A percentile compares a stretch with the other conserved stretches of the same genome.
Conservation (phyloP, 2,888 invertebrate species). For the Malthinus seriepunctatus region DNA sequence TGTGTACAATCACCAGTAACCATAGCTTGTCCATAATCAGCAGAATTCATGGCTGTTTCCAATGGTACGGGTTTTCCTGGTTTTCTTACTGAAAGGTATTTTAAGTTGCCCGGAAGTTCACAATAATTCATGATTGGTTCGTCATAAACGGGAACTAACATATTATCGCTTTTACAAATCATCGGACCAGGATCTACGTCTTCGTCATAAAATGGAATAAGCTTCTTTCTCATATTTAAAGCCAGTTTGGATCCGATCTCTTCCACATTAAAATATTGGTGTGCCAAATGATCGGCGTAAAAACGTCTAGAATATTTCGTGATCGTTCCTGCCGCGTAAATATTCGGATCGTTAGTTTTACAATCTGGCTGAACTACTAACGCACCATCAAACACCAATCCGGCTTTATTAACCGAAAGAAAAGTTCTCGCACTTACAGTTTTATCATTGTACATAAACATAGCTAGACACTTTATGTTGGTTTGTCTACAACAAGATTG, state of each 20-base stretch:
- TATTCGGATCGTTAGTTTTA: constrained; percentile 66
- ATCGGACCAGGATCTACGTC: constrained; percentile 12
- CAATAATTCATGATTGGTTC: constrained; percentile 54
- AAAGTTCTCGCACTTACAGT: constrained; percentile 53
- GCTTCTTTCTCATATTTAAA: constrained; percentile 29
- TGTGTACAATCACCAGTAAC: constrained; percentile 58
- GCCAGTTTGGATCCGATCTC: constrained; percentile 67
- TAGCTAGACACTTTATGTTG: constrained; percentile 57
- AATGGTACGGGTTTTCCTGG: constrained; percentile 62
- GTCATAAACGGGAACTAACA: constrained; percentile 47
- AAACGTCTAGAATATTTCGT: constrained; percentile 66
- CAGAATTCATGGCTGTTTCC: constrained; percentile 54
- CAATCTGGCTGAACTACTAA: constrained; percentile 65
- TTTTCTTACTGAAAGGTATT: constrained; percentile 62
- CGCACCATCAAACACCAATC: constrained; percentile 65
- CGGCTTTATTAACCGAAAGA: constrained; percentile 59
- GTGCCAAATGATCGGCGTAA: constrained; percentile 58
- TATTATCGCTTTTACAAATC: constrained; percentile 10
- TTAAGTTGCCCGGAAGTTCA: constrained; percentile 62
- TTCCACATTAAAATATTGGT: constrained; percentile 61
- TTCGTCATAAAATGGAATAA: constrained; percentile 22
- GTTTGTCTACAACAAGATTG: constrained; percentile 55
- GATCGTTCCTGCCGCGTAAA: constrained; percentile 68
- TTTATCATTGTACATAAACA: constrained; percentile 63
- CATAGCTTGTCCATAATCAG: constrained; percentile 58